These are phyloP conservation scores for Oreortyx pictus DNA, from an alignment of 2,797 vertebrate species.

Conservation along the genomic window DNA sequence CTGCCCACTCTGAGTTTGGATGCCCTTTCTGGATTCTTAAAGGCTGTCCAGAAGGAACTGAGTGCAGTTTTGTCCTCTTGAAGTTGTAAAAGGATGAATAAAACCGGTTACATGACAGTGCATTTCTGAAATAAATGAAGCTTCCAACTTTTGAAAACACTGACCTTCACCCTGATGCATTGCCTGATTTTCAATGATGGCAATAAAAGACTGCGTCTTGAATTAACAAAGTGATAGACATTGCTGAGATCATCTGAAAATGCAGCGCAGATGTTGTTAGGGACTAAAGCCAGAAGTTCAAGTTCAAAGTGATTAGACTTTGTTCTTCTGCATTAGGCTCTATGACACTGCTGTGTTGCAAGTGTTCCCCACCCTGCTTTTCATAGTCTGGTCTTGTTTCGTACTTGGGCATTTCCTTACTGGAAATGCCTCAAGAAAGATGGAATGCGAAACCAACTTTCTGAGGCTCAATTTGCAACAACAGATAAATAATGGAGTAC, in stretches of 20 bases:
- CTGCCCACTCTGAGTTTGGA: not conserved
- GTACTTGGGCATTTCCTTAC: not conserved
- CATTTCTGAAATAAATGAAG: not conserved
- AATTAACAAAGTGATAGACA: slow-evolving; percentile 26
- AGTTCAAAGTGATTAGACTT: slow-evolving; percentile 64
- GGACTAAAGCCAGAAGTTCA: slow-evolving; percentile 30
- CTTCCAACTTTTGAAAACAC: not conserved
- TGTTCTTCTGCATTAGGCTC: slow-evolving; percentile 29
- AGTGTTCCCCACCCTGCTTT: slow-evolving; percentile 25
- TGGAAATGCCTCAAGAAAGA: not conserved
- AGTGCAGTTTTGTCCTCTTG: not conserved
- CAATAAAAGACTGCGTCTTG: slow-evolving; percentile 31
- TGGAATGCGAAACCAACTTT: not conserved
- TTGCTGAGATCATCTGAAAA: slow-evolving; percentile 65
- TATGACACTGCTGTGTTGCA: slow-evolving; percentile 47
- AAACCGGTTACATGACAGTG: not conserved
- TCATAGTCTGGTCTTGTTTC: not conserved
- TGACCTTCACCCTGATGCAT: not conserved
- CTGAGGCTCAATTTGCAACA: not conserved
- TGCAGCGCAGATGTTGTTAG: slow-evolving; percentile 66
- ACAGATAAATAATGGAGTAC: not conserved
- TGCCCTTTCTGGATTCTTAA: not conserved
- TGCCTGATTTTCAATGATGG: not conserved
- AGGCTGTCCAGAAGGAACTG: not conserved
- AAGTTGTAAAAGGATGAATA: not conserved